A percentile compares a stretch with the other conserved stretches of the same genome.
Conservation (phyloP, 1,140 invertebrate species). For the Anadara kagoshimensis region DNA sequence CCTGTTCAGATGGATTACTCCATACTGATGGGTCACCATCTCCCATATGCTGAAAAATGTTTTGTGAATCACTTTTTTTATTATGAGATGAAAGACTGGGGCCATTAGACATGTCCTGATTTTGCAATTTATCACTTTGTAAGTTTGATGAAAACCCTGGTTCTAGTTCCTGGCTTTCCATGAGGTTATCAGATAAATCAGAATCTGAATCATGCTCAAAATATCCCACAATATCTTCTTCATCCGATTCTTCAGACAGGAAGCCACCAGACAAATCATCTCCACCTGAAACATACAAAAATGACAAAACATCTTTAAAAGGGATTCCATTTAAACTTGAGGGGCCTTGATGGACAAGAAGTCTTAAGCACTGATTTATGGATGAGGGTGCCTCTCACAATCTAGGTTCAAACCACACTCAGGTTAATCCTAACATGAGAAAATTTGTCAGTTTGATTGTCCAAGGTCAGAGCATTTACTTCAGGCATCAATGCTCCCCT, state of each 20-base stretch:
- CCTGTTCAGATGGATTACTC: conserved; percentile 32
- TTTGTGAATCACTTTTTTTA: neutral
- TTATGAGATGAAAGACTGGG: conserved; percentile 12
- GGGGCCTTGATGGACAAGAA: no score
- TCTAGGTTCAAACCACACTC: no score
- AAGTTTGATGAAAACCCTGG: conserved; percentile 35
- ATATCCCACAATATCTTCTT: conserved; percentile 62
- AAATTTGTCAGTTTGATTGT: no score
- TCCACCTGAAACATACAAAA: conserved; percentile 43
- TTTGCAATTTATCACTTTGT: conserved; percentile 30
- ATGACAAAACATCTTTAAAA: neutral
- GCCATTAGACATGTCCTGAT: conserved; percentile 1
- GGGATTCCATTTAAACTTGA: no score
- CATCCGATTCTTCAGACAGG: conserved; percentile 64
- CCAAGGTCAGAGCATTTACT: no score
- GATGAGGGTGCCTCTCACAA: no score
- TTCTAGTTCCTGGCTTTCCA: conserved; percentile 57
- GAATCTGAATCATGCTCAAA: conserved; percentile 67
- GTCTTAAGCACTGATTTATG: no score
- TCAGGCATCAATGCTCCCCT: no score
- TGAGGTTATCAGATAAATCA: conserved; percentile 61
- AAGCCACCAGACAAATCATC: conserved; percentile 51
- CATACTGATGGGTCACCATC: conserved; percentile 13
- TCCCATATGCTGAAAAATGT: neutral
- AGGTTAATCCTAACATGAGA: no score